phyloP scores from a whole-genome alignment of 2,797 vertebrate genomes.

The Pangasius krempfi region DNA sequence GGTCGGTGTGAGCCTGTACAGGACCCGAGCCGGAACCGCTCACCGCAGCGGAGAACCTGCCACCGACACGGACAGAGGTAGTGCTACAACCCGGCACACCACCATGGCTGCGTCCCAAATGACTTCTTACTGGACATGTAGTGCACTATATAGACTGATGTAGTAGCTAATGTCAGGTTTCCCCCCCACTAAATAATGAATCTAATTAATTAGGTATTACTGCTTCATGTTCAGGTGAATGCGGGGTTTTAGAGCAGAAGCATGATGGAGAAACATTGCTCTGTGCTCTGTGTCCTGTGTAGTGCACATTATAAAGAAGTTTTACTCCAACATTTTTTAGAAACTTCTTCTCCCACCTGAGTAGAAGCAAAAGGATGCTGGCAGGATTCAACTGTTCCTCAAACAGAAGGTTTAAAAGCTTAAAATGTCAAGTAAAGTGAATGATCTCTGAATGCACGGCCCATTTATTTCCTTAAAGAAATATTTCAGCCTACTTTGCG shows the following conservation, averaged over 20 bases:
- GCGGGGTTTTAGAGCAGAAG: neutral
- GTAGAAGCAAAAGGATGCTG: too few relatives aligned
- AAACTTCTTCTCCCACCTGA: too few relatives aligned
- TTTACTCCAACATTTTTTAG: neutral
- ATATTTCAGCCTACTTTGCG: neutral
- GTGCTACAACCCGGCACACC: neutral
- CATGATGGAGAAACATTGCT: neutral
- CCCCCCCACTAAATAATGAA: neutral
- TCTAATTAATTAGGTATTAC: too few relatives aligned
- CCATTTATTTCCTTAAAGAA: too few relatives aligned
- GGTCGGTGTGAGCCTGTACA: constrained; percentile 59
- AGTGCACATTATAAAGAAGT: neutral
- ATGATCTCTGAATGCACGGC: neutral
- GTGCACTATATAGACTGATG: neutral
- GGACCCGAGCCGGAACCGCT: constrained; percentile 51
- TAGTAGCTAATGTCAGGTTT: neutral
- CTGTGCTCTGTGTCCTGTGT: neutral
- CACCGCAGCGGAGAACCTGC: neutral
- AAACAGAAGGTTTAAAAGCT: too few relatives aligned
- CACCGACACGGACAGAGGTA: constrained; percentile 61
- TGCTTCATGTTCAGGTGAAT: neutral
- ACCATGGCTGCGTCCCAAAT: neutral
- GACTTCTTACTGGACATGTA: neutral
- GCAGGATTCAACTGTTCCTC: too few relatives aligned
- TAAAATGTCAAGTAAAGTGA: neutral